Evolutionary conservation across 2,113 vertebrate genomes (phyloP), one percentile per base, ranked within the genome.

Genomic region (Pseudolaguvia tuberculata): DNA sequence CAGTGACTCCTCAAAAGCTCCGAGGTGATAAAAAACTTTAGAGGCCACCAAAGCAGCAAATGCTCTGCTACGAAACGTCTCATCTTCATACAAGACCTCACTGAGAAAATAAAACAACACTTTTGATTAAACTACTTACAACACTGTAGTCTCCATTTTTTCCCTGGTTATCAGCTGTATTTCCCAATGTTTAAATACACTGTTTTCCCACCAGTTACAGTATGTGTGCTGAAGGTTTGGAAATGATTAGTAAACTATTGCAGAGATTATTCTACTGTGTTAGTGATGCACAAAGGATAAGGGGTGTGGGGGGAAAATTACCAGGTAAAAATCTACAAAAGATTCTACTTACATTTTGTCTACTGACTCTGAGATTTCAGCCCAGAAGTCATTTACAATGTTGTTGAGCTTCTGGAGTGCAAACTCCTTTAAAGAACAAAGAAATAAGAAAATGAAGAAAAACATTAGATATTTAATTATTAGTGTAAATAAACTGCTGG

Each of bases 381-480:
- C 96, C 96, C 96, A 99, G 88, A 99, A 99, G 86, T 99, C 97
- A 89, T 99, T 98, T 82, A 99, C 97, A 74, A 99, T 93, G 66
- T 93, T 89, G 86, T 99, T 94, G 75, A 99, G 86, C 69, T 99
- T 99, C 77, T 98, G 95, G 81, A 99, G 91, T 73, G 97, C 97
- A 92, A 99, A 99, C 85, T 99, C 97, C 97, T 99, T 2, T 80
- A 59, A 86, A 82, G 0, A 39, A 82, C 14, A 51, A 83, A 85
- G 73, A 0, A 83, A 25, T 14, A 15, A 18, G 47, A 53, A 21
- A 1, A 39, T 29, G 2, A 0, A 3, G 35, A 0, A 48, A 18
- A 67, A 50, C 9, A 76, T 68, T 27, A 10, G 18, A 18, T 18
- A 14, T 23, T 39, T 15, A 31, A 69, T 35, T 21, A 31, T 63